Conservation (phyloP, 2,113 vertebrate species). For the Myotis yumanensis region DNA sequence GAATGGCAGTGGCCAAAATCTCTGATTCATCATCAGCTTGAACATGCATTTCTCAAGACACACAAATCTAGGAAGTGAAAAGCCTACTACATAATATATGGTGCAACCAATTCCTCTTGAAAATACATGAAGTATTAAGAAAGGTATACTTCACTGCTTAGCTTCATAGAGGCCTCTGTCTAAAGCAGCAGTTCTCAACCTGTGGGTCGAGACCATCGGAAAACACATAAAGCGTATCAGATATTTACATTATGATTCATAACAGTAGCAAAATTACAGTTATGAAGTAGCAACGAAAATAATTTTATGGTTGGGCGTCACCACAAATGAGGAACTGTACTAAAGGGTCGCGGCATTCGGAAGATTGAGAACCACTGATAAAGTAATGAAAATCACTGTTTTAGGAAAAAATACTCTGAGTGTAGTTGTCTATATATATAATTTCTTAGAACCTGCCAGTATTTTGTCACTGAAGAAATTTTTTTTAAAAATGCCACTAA, state of each 20-base stretch:
- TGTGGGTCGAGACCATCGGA: no score
- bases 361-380: no score
- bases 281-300: no score
- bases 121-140: background rate
- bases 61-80: background rate
- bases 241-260: no score
- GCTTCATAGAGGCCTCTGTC: background rate
- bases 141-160: background rate
- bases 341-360: no score
- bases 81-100: background rate
- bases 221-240: no score
- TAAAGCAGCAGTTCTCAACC: background rate
- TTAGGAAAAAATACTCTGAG: background rate
- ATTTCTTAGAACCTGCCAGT: slow-evolving; percentile 54
- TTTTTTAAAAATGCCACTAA: slow-evolving; percentile 56
- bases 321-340: no score
- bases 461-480: slow-evolving; percentile 62
- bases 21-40: background rate
- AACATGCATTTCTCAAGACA: background rate
- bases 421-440: slow-evolving; percentile 30
- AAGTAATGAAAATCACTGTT: background rate
- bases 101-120: background rate
- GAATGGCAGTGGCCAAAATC: background rate
- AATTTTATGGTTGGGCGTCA: no score
- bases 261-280: no score